Evolutionary conservation across 2,113 vertebrate species (phyloP), one percentile per base, ranked within the genome.

Genomic region (Ctenomys sociabilis): DNA sequence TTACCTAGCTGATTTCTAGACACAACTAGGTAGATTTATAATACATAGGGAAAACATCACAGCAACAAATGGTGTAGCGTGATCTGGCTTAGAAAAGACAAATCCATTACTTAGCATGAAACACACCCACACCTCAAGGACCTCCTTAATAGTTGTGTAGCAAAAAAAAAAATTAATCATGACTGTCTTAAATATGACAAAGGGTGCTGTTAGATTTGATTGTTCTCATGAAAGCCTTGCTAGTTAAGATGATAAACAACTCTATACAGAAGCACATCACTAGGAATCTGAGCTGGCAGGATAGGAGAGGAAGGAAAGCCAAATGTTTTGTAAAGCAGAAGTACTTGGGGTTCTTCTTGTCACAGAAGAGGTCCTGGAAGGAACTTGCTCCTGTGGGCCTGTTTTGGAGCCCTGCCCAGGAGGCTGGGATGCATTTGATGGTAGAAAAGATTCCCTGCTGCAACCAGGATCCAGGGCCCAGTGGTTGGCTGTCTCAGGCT

Each of bases 351-450:
- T 32, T 26, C 52, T 59, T 40, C 26, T 77, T 64, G 61, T n/a
- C 68, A 35, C 0, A 9, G 61, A 61, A 32, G 59, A 3, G 4
- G 43, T 37, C 52, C n/a, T 73, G 81, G 17, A 72, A 57, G 37
- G 40, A n/a, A 61, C 0, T 0, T 37, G 22, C 32, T 72, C 37
- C 70, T 28, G 0, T 0, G 0, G 54, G 26, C 5, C 11, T 1
- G 32, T 32, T 30, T 12, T 19, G 24, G 73, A 35, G 1, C 6
- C 2, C 0, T 5, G 28, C 0, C 0, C 24, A 81, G 40, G 28
- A 64, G 2, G 11, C 72, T 75, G 75, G 75, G 75, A 9, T 49
- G 43, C 43, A 49, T 28, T 16, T 28, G 22, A 22, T 14, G 26
- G 43, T 32, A 43, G 40, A 2, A 32, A 14, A 61, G 19, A 37